Base-by-base conservation (phyloP, 2,113 vertebrate species). In the Salvator merianae region DNA sequence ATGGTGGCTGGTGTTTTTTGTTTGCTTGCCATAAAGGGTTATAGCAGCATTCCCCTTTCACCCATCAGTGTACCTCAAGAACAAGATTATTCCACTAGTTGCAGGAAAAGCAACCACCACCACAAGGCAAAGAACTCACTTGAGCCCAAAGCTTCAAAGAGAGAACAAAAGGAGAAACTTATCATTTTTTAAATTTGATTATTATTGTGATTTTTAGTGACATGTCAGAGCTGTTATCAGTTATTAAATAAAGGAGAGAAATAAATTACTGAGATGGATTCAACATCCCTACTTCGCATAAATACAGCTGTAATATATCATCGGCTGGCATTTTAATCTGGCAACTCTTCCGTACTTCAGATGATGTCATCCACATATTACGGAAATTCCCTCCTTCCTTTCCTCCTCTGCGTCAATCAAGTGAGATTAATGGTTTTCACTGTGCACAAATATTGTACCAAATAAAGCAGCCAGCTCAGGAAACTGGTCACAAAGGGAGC, bases 311-410 rank as follows among this genome's bases (percentile, higher is more conserved):
- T 55, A 50, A 84, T 84, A 28, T 55, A 77, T 84, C 47, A 77
- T 77, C 50, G 59, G 69, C 69, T 84, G 82, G 69, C 74, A 70
- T 77, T 77, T 84, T 84, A 84, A 84, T 83, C 73, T 59, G 65
- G 66, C 75, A 59, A 43, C 65, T 84, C 74, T 55, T 55, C n/a
- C 66, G 62, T n/a, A 59, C 53, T 84, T 84, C 24, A 50, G 43
- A 66, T 76, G 75, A 77, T 78, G 66, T 70, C 36, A n/a, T 59
- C 4, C 10, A 30, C 26, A 66, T 66, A 79, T 66, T 66, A 47
- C 62, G 75, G 63, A 84, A 69, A 22, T 20, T n/a, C 74, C 10
- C 30, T 24, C 38, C 36, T 26, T 4, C 30, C 3, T 40, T 59
- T 28, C 34, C 59, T 55, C 47, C 26, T 6, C 30, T 18, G 8